Percentiles rank a stretch among this genome's conserved stretches.
phyloP scores from a whole-genome alignment of 2,113 vertebrate species.

The Phyllostomus hastatus region DNA sequence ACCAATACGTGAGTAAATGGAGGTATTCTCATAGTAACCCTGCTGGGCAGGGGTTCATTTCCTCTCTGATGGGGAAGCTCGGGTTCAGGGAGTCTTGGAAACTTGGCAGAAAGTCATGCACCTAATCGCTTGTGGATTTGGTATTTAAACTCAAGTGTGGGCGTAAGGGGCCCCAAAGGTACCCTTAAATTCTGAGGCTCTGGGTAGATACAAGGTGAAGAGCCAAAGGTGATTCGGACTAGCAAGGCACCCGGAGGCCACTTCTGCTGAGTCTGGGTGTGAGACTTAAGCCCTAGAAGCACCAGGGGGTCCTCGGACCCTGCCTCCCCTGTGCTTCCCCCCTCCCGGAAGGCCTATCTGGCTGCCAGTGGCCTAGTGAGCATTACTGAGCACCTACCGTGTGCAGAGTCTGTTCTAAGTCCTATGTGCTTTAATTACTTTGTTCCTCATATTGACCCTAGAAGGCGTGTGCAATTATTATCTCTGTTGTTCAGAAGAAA shows the following conservation, averaged over 20 bases:
- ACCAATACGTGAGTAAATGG: neutral
- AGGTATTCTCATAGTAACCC: neutral
- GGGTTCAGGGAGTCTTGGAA: neutral
- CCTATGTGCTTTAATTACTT: neutral
- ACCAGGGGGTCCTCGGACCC: no score
- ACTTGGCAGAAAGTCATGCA: neutral
- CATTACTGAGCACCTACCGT: neutral
- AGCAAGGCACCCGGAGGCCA: neutral
- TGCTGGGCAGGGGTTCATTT: neutral
- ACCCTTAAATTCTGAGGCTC: neutral
- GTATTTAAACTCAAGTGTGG: neutral
- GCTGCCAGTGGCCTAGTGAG: neutral
- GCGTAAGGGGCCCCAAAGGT: neutral
- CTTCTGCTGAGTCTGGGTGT: neutral
- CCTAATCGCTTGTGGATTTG: neutral
- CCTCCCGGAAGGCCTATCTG: neutral
- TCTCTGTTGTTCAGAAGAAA: neutral
- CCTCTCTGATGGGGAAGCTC: neutral
- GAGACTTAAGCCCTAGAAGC: neutral
- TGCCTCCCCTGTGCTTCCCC: neutral
- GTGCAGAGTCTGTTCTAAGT: neutral
- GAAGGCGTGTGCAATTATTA: neutral
- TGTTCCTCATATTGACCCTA: neutral
- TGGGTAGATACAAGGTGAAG: neutral
- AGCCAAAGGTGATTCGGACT: fast-evolving